Evolutionary conservation across 2,113 vertebrate species (phyloP).

Genomic region (Grallaria varia): DNA sequence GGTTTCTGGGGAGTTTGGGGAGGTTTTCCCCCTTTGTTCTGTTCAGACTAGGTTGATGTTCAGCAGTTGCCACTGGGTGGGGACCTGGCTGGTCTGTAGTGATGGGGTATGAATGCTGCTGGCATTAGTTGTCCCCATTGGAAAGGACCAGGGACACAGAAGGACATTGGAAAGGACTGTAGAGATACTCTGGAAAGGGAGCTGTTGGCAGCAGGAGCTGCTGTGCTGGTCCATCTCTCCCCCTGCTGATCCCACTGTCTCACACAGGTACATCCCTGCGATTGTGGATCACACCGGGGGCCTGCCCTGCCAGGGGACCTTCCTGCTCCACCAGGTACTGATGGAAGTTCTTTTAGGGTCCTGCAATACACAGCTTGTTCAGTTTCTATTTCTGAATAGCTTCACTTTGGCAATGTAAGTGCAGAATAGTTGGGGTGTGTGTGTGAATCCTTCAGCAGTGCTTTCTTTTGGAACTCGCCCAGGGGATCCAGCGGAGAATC

Average conservation of each 20-base stretch:
- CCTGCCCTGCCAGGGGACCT: slow-evolving; percentile 91
- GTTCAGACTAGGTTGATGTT: neutral
- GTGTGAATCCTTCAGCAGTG: neutral
- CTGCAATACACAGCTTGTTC: neutral
- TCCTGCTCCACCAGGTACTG: slow-evolving; percentile 94
- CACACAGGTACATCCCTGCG: slow-evolving; percentile 92
- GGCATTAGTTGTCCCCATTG: neutral
- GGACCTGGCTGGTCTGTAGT: neutral
- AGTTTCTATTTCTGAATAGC: neutral
- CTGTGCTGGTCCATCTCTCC: neutral
- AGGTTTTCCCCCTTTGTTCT: neutral
- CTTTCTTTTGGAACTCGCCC: neutral
- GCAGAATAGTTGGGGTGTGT: neutral
- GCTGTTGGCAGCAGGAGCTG: neutral
- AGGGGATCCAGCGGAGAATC: slow-evolving; percentile 97
- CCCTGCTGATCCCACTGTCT: neutral
- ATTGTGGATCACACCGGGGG: slow-evolving; percentile 94
- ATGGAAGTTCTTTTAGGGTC: neutral
- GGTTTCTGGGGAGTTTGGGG: neutral
- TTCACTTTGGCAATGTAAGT: neutral
- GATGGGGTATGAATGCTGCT: neutral
- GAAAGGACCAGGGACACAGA: neutral
- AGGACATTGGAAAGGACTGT: neutral
- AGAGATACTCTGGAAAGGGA: neutral
- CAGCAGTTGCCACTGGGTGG: fast-evolving